Base-by-base conservation (phyloP, 2,888 invertebrate species). In the Spilosoma lubricipeda region DNA sequence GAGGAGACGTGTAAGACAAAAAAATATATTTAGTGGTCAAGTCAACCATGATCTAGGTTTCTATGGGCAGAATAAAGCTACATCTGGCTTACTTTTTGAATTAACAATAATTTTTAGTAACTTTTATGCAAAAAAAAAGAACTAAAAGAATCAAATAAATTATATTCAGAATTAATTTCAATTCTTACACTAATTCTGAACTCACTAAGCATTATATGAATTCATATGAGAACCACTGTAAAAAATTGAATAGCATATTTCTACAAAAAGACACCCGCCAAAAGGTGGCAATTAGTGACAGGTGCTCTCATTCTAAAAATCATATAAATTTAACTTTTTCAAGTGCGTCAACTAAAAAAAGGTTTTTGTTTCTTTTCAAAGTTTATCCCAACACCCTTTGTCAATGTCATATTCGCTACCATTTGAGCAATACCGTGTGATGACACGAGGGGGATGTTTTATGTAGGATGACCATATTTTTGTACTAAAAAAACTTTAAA, bases 211-310 rank as follows among this genome's bases (percentile, higher is more conserved):
- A 75, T 76, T 20, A 52, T 77, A 45, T 77, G 72, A 82, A 75
- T 74, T 74, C 70, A 76, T 74, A 64, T 66, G 39, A 27, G 30
- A 78, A 65, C 67, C 59, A 74, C 59, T 68, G 36, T 77, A 79
- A 76, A 73, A 70, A 70, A 42, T 8, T 65, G 33, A 59, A 65
- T 65, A 65, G 45, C 23, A 45, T 71, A 64, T 87, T 83, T 86
- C 83, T 90, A 87, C 89, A 89, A 91, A 93, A 93, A 88, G 88
- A 85, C 86, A 85, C 89, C 94, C 95, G 95, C 93, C 94, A 92
- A 94, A 94, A 94, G 94, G 93, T 94, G 94, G 95, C 93, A 95
- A 95, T 95, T 95, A 95, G 93, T 87, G 92, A 95, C 95, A 95
- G 95, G 95, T 95, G 94, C 91, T 92, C 88, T 89, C 87, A 91